Percentiles rank a stretch among this genome's conserved stretches.
Evolutionary conservation across 2,888 invertebrate genomes (phyloP).

Genomic region (Deilephila elpenor): DNA sequence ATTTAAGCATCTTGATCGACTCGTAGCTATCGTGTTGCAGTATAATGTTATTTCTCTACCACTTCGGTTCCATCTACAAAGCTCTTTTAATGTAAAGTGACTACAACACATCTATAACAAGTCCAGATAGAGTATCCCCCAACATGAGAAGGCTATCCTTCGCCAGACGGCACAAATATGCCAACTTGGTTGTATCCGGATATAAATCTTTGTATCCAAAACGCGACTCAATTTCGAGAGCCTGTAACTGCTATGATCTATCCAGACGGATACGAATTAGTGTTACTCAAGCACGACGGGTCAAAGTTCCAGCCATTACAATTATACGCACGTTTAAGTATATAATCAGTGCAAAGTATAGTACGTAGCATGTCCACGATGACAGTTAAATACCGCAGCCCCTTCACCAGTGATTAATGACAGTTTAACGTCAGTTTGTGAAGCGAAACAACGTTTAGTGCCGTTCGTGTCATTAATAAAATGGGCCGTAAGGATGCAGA

Average conservation of each 20-base stretch:
- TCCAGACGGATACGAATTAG: neutral
- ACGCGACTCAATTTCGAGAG: too few species aligned
- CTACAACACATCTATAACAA: too few species aligned
- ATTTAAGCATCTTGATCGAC: too few species aligned
- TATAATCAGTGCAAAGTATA: constrained; percentile 3
- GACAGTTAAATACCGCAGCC: constrained; percentile 11
- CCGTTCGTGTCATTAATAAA: constrained; percentile 7
- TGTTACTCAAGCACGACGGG: neutral
- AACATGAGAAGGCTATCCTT: too few species aligned
- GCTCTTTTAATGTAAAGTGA: too few species aligned
- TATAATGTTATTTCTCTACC: too few species aligned
- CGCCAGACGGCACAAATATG: too few species aligned
- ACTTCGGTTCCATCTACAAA: too few species aligned
- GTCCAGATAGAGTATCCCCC: too few species aligned
- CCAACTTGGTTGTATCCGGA: too few species aligned
- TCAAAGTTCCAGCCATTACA: neutral
- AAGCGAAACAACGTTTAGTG: constrained; percentile 16
- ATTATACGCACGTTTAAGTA: neutral
- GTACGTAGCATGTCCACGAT: neutral
- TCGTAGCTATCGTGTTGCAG: too few species aligned
- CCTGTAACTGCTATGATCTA: neutral
- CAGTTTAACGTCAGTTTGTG: constrained; percentile 16
- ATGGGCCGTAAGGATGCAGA: constrained; percentile 4
- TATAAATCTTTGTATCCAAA: too few species aligned
- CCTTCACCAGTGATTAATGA: constrained; percentile 18